Evolutionary conservation across 1,140 invertebrate genomes (phyloP).

Genomic region (Aphaenogaster floridana): DNA sequence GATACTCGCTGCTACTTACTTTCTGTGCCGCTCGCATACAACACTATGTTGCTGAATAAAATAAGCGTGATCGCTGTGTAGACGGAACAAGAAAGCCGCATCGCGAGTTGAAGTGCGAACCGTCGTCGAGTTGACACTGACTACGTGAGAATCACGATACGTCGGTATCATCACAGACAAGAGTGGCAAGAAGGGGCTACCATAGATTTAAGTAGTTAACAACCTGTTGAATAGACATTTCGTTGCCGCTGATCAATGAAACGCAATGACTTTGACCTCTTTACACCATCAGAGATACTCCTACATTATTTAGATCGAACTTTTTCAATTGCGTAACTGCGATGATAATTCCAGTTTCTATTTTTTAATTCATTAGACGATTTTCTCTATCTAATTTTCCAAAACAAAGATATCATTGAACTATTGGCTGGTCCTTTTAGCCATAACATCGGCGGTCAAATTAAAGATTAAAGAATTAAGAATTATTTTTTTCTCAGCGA

Average conservation of each 20-base stretch:
- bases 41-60: constrained; percentile 18
- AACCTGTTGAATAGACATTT: constrained; percentile 66
- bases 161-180: constrained; percentile 26
- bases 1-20: constrained; percentile 32
- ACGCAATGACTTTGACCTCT: constrained; percentile 65
- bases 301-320: constrained; percentile 17
- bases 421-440: not conserved
- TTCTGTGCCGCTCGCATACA: constrained; percentile 35
- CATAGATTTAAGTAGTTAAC: constrained; percentile 65
- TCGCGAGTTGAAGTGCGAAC: constrained; percentile 52
- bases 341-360: not conserved
- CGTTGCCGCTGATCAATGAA: constrained; percentile 54
- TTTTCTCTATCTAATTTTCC: not conserved
- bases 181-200: constrained; percentile 53
- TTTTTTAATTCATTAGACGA: not conserved
- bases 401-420: not conserved
- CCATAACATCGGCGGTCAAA: no score
- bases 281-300: constrained; percentile 39
- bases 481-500: not conserved
- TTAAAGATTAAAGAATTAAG: no score
- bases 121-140: constrained; percentile 61
- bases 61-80: constrained; percentile 27
- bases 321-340: not conserved
- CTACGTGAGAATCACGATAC: constrained; percentile 47
- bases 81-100: constrained; percentile 27